Evolutionary conservation across 2,888 invertebrate species (phyloP), one percentile per base, ranked within the genome.

Genomic region (Cyaniris semiargus): DNA sequence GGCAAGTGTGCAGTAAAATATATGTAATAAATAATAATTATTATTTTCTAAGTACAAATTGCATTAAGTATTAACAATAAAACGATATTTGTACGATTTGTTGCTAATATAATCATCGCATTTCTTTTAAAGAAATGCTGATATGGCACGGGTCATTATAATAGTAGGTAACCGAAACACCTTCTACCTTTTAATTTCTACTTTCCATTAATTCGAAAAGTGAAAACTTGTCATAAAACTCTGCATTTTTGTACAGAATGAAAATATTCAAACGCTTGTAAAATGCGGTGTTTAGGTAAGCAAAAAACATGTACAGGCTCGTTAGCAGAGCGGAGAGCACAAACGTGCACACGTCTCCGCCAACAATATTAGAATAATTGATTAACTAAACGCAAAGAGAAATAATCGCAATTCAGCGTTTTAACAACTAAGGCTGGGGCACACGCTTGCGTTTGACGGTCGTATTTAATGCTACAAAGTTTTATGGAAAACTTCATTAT

Each of bases 291-390:
- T 76, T n/a, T 31, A 72, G 27, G 38, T 71, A 76, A 76, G 53
- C 74, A 48, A 76, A 76, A 77, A 74, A 78, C 74, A 78, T 78
- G 78, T 78, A 79, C 72, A 80, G 76, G 75, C 80, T 83, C 81
- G 82, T 83, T 83, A 83, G 79, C 79, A 77, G 80, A 81, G 82
- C 77, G 79, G 79, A 77, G 80, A 75, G 81, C 82, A 84, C 84
- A 86, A 85, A 85, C 85, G 84, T 85, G 86, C 88, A 88, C 87
- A 88, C 89, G 88, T 90, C 90, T 87, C 84, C 81, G 86, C 89
- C 89, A 90, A 92, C 92, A 92, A 88, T 87, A 93, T 93, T 93
- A 92, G 87, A 93, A 93, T 93, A 93, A 93, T 93, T 93, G 93
- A 93, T 93, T 93, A 93, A 91, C 92, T 89, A 90, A 92, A 92